A percentile compares a stretch with the other conserved stretches of the same genome.
Evolutionary conservation across 2,113 vertebrate species (phyloP).

Genomic region (Spea bombifrons): DNA sequence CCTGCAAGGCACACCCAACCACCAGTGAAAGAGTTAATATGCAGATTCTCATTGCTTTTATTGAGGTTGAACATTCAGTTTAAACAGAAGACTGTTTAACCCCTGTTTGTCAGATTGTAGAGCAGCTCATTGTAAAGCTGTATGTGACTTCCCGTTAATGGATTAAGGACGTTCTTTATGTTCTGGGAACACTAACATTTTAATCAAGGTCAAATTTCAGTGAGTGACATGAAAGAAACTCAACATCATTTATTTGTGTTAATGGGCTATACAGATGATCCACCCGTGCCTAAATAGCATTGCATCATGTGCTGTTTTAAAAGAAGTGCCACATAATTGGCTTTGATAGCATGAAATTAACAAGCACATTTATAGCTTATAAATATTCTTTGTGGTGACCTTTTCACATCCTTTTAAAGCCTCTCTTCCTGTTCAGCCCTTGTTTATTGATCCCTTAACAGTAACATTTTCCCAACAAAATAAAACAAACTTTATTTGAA

Average conservation of each 20-base stretch:
- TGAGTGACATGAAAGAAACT: constrained; percentile 49
- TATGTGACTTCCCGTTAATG: background rate
- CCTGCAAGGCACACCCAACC: no score
- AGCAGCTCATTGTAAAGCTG: no score
- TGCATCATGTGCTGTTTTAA: constrained; percentile 55
- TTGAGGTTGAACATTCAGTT: no score
- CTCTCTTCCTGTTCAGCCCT: constrained; percentile 58
- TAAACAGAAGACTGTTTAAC: no score
- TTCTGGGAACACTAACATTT: constrained; percentile 44
- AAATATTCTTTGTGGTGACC: constrained; percentile 60
- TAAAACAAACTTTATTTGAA: constrained; percentile 44
- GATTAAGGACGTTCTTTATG: constrained; percentile 53
- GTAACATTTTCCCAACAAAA: constrained; percentile 53
- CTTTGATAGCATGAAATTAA: constrained; percentile 69
- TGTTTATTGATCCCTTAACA: constrained; percentile 56
- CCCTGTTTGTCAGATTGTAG: no score
- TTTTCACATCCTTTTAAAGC: constrained; percentile 58
- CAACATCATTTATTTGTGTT: constrained; percentile 37
- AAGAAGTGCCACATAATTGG: constrained; percentile 54
- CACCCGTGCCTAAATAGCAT: constrained; percentile 46
- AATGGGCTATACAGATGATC: constrained; percentile 37
- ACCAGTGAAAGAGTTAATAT: no score
- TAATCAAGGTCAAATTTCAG: constrained; percentile 65
- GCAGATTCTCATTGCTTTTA: no score
- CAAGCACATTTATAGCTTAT: constrained; percentile 66